Evolutionary conservation across 1,140 invertebrate genomes (phyloP).

Genomic region (Nixonia krombeini): DNA sequence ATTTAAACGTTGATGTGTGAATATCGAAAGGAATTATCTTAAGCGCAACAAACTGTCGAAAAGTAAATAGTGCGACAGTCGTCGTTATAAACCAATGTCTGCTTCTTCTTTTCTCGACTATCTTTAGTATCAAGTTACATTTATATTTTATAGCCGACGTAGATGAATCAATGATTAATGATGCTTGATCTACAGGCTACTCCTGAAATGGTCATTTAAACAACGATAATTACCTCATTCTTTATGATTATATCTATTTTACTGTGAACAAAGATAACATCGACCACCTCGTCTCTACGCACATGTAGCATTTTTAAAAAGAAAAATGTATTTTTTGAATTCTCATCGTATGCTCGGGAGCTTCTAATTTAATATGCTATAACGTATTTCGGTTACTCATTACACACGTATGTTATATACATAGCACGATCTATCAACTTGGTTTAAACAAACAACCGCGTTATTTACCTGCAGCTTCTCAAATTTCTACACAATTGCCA

Average conservation of each 20-base stretch:
- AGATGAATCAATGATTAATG: slow-evolving; percentile 23
- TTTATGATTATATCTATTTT: slow-evolving; percentile 31
- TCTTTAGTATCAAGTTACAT: slow-evolving; percentile 21
- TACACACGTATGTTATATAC: no score
- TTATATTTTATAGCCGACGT: slow-evolving; percentile 14
- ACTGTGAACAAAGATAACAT: slow-evolving; percentile 10
- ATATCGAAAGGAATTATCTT: slow-evolving; percentile 23
- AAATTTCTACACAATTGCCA: background rate
- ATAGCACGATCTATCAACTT: no score
- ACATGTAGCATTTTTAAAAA: slow-evolving; percentile 3
- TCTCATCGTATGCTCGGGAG: background rate
- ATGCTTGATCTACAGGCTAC: slow-evolving; percentile 14
- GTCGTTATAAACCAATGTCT: slow-evolving; percentile 20
- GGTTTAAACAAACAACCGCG: no score
- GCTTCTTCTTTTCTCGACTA: slow-evolving; percentile 13
- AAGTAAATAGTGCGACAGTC: slow-evolving; percentile 11
- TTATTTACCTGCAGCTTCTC: no score
- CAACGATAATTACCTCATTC: slow-evolving; percentile 33
- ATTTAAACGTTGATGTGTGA: slow-evolving; percentile 25
- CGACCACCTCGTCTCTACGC: background rate
- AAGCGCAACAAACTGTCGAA: slow-evolving; percentile 23
- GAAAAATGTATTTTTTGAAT: background rate
- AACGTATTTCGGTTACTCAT: no score
- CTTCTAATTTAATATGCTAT: no score
- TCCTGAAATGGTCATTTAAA: slow-evolving; percentile 28